Evolutionary conservation across 2,113 vertebrate species (phyloP), one percentile per base, ranked within the genome.

Genomic region (Hystrix cristata): DNA sequence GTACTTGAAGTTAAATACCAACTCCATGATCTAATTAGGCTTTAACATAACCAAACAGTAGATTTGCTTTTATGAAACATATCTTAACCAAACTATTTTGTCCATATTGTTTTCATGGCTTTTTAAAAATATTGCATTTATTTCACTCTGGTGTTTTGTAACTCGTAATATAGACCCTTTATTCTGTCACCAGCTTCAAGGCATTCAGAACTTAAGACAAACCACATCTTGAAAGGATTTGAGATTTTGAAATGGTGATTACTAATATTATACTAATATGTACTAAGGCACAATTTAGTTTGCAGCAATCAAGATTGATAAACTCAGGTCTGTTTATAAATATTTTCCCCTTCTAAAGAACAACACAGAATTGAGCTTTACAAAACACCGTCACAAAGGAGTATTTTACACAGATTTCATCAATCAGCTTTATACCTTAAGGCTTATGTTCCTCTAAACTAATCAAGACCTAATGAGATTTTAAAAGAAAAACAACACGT

Each of bases 141-240:
- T 84, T 48, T 83, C 13, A n/a, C 62, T 2, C 16, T 83, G 4
- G 3, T 67, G 72, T 67, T 76, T 83, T 51, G 8, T 96, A 51
- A 55, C 71, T 90, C 34, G n/a, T 43, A 71, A 84, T 87, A 15
- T 38, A 46, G 60, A 46, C 48, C 13, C 14, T 60, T 93, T 89
- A 38, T 82, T 94, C 74, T 86, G 64, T 90, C 67, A 59, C 21
- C 23, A n/a, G 46, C 84, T 90, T 95, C 0, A 0, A 78, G 81
- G 62, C 29, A 2, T 85, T 91, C 83, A 65, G 60, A 95, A 76
- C 90, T 82, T 57, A 71, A 89, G 80, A 76, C 1, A 0, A 94
- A 80, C 48, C 11, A 38, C 87, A 92, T 97, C 95, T 90, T 97
- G 95, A 96, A 97, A 71, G 69, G 11, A 95, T 97, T 90, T 92